Percentiles rank a stretch among this genome's conserved stretches.
These are phyloP conservation scores for Silurus meridionalis DNA, from an alignment of 2,113 vertebrate genomes.

Conservation along the genomic window DNA sequence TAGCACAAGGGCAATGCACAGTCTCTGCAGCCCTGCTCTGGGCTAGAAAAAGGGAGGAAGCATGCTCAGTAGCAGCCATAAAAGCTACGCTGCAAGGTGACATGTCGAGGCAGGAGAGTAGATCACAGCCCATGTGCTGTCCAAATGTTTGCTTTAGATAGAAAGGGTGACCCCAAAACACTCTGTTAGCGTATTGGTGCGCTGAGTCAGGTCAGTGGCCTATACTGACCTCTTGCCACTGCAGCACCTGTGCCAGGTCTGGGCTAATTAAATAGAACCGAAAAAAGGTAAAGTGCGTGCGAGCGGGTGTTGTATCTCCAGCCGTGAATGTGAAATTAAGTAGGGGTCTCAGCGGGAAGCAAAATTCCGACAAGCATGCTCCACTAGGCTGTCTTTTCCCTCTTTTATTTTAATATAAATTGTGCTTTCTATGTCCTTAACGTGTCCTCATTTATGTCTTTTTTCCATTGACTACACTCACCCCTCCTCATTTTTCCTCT, in stretches of 20 bases:
- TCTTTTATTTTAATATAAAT: not conserved
- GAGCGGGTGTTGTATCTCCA: conserved; percentile 50
- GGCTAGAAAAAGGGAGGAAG: conserved; percentile 48
- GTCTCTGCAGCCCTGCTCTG: conserved; percentile 12
- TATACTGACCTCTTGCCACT: conserved; percentile 55
- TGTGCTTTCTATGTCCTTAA: conserved; percentile 11
- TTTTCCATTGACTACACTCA: conserved; percentile 6
- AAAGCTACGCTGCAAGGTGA: conserved; percentile 79
- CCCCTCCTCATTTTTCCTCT: conserved; percentile 46
- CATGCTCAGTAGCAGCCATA: conserved; percentile 78
- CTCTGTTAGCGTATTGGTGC: not conserved
- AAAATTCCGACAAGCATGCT: conserved; percentile 35
- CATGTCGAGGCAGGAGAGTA: conserved; percentile 78
- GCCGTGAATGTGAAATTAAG: conserved; percentile 54
- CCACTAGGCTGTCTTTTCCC: not conserved
- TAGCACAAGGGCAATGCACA: conserved; percentile 24
- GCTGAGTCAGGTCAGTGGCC: conserved; percentile 42
- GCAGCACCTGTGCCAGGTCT: conserved; percentile 69
- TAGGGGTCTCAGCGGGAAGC: conserved; percentile 59
- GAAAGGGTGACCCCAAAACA: not conserved
- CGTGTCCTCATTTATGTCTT: conserved; percentile 54
- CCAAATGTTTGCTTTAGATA: conserved; percentile 76
- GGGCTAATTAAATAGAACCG: conserved; percentile 67
- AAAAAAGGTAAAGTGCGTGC: conserved; percentile 35
- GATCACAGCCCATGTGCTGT: conserved; percentile 80